Percentiles rank a stretch among this genome's conserved stretches.
These are phyloP conservation scores for Semnornis frantzii DNA, from an alignment of 2,113 vertebrate species.

Conservation along the genomic window DNA sequence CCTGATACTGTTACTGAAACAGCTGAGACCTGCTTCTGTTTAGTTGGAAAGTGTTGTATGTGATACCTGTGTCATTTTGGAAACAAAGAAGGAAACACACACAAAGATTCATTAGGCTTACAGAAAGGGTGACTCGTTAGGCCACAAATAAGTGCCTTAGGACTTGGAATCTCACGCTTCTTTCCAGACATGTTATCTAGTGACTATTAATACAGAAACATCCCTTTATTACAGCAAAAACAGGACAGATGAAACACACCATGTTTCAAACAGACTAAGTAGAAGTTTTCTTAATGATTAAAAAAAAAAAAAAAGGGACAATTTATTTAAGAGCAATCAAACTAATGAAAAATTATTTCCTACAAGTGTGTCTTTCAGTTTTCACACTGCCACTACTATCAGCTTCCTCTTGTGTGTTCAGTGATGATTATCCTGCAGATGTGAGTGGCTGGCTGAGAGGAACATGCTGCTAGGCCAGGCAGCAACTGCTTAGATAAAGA, in stretches of 20 bases:
- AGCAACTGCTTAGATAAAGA: background rate
- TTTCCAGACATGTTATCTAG: background rate
- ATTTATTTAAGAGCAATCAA: conserved; percentile 30
- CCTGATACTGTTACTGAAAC: background rate
- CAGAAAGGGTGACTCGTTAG: background rate
- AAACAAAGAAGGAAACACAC: background rate
- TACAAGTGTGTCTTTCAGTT: background rate
- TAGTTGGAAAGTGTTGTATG: background rate
- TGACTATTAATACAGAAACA: background rate
- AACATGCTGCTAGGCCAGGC: background rate
- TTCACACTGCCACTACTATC: background rate
- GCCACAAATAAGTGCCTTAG: background rate
- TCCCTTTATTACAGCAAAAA: background rate
- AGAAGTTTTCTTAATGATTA: background rate
- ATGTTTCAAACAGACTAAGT: background rate
- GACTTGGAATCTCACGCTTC: background rate
- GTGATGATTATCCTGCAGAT: background rate
- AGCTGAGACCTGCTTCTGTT: background rate
- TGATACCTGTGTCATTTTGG: background rate
- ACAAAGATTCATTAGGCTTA: background rate
- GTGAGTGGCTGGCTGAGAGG: background rate
- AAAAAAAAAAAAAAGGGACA: background rate
- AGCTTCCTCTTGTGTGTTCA: background rate
- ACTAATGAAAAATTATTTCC: background rate
- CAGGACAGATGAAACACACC: background rate